Evolutionary conservation across 2,797 vertebrate genomes (phyloP), one percentile per base, ranked within the genome.

Genomic region (Lepilemur septentrionalis): DNA sequence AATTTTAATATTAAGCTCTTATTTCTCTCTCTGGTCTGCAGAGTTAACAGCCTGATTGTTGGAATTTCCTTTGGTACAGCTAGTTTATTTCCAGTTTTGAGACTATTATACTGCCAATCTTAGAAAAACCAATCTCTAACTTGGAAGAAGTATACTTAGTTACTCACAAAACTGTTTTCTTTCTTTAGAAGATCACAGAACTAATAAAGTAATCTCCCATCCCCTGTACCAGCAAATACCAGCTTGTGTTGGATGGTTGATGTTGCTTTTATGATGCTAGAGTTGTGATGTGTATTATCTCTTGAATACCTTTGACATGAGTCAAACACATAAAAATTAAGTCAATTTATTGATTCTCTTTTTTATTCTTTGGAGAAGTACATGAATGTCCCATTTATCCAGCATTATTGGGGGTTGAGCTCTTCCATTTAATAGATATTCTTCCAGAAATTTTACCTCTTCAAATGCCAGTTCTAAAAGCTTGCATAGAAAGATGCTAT

Each of bases 31-130:
- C 63, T 94, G 46, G 50, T 87, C 63, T 90, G 32, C 30, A 73
- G 73, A 87, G 32, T 89, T 89, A 87, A 89, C 22, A 87, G 63
- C 61, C 46, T 88, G 48, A 70, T 76, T 82, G 30, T 28, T 65
- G n/a, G 30, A 57, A 35, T 92, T 96, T 96, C 32, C 41, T 69
- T 96, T 67, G 32, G 72, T 95, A 70, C 17, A 89, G 46, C n/a
- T 82, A 46, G 50, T 88, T 92, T 90, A 72, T 91, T 88, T 95
- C 41, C 28, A 70, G n/a, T 95, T 95, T 95, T 30, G 46, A 95
- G 86, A 78, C 59, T 38, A 28, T 87, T 93, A 59, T 23, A 76
- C n/a, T 67, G 72, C 65, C 89, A 65, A 89, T 92, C 82, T 69
- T 65, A 86, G 81, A 83, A 91, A 94, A 95, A 75, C 1, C 41